Evolutionary conservation across 2,113 vertebrate genomes (phyloP).

Genomic region (Cyprinodon variegatus): DNA sequence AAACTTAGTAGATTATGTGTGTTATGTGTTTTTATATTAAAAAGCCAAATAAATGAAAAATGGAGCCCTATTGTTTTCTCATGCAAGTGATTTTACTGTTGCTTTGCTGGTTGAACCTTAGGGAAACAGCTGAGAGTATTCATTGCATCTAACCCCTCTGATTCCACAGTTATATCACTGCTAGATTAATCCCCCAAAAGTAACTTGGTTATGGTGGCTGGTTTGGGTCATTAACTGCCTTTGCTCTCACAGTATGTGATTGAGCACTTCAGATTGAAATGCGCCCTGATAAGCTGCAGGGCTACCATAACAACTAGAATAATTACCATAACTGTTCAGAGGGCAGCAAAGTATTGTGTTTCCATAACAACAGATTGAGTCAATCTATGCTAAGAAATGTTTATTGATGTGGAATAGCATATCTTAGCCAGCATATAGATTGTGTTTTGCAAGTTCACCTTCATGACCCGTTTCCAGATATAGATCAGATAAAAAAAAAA

Average conservation of each 20-base stretch:
- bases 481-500: no score
- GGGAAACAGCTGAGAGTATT: background rate
- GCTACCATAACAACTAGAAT: conserved; percentile 16
- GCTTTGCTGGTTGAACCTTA: background rate
- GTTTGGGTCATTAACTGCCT: conserved; percentile 9
- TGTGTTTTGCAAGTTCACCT: background rate
- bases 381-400: conserved; percentile 19
- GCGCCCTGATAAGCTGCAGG: conserved; percentile 10
- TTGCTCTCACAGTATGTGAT: conserved; percentile 15
- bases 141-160: background rate
- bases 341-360: conserved; percentile 16
- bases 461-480: background rate
- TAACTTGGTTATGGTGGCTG: conserved; percentile 18
- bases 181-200: background rate
- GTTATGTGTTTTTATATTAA: background rate
- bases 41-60: background rate
- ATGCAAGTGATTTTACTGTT: background rate
- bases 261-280: conserved; percentile 16
- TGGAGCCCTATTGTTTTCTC: background rate
- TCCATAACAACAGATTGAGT: conserved; percentile 29
- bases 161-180: background rate
- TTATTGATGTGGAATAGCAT: conserved; percentile 19
- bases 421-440: background rate
- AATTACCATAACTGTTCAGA: conserved; percentile 45
- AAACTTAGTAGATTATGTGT: background rate